Base-by-base conservation (phyloP, 1,140 invertebrate genomes). In the Drosophila saltans region DNA sequence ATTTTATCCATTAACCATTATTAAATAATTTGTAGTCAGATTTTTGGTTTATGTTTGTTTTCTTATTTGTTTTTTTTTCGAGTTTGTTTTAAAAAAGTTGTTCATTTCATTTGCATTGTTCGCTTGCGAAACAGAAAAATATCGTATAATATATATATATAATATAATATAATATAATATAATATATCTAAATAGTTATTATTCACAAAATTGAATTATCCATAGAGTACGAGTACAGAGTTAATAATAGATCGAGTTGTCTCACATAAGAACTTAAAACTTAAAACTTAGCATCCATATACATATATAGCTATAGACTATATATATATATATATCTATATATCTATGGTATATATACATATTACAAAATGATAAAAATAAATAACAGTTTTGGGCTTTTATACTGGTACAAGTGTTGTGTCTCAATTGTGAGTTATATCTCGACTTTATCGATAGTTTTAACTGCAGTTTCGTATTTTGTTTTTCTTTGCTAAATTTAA, bases 341-440 rank as follows among this genome's bases (percentile, higher is more conserved):
- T 21, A 52, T 63, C 58, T 65, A 52, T 52, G 60, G 60, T 30
- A 26, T 57, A 60, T 43, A 36, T 55, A 45, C 65, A 74, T 55
- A 67, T 78, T 81, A 91, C 80, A 91, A 91, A 91, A 91, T 91
- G 72, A 82, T 78, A 91, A 84, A 90, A 91, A 85, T 91, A 91
- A 91, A 91, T 91, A 91, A 91, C 89, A 91, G 84, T 84, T 91
- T 91, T 91, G 85, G 89, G 89, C 76, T 81, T 90, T 84, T 57
- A 89, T 90, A 89, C 84, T 89, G 84, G 84, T 89, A 89, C 84
- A 90, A 71, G 86, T 90, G 83, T 64, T 69, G 26, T 40, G 28
- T 70, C 43, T 52, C 45, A 52, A 52, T 52, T 6, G 45, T 52
- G 45, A 52, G 21, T 24, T 52, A 8, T 52, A n/a, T 52, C 21